Percentiles rank a stretch among this genome's conserved stretches.
These are phyloP conservation scores for Telmatherina bonti DNA, from an alignment of 2,797 vertebrate genomes.

Conservation along the genomic window DNA sequence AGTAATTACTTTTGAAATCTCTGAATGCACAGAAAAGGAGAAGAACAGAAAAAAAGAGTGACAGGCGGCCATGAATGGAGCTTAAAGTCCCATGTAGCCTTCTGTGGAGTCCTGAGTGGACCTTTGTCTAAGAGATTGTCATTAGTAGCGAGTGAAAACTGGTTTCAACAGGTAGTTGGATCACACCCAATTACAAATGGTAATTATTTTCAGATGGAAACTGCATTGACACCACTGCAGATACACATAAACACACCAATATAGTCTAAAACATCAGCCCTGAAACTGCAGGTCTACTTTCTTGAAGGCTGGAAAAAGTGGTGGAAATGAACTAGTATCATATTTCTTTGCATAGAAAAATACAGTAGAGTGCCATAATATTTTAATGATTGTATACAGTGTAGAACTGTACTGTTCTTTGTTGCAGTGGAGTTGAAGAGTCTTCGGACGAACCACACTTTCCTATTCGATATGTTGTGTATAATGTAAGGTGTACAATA, in stretches of 20 bases:
- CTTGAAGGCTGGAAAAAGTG: too few relatives aligned
- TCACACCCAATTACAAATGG: not conserved
- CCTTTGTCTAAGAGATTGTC: slow-evolving; percentile 14
- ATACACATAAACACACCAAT: too few relatives aligned
- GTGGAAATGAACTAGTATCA: too few relatives aligned
- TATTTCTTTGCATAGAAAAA: too few relatives aligned
- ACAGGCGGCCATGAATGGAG: slow-evolving; percentile 36
- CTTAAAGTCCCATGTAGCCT: slow-evolving; percentile 44
- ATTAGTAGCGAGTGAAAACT: not conserved
- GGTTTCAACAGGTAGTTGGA: not conserved
- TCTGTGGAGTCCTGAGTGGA: slow-evolving; percentile 18
- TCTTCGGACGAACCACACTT: too few relatives aligned
- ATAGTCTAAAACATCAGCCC: not conserved
- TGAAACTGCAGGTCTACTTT: too few relatives aligned
- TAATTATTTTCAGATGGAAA: not conserved
- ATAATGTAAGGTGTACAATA: too few relatives aligned
- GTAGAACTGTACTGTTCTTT: too few relatives aligned
- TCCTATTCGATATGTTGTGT: too few relatives aligned
- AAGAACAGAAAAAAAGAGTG: slow-evolving; percentile 47
- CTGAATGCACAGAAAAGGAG: slow-evolving; percentile 80
- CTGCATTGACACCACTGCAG: not conserved
- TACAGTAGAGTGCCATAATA: too few relatives aligned
- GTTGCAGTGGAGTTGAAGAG: too few relatives aligned
- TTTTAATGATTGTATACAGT: too few relatives aligned
- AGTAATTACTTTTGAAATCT: slow-evolving; percentile 94